Conservation (phyloP, 1,140 invertebrate species). For the Leptinotarsa lineolata region DNA sequence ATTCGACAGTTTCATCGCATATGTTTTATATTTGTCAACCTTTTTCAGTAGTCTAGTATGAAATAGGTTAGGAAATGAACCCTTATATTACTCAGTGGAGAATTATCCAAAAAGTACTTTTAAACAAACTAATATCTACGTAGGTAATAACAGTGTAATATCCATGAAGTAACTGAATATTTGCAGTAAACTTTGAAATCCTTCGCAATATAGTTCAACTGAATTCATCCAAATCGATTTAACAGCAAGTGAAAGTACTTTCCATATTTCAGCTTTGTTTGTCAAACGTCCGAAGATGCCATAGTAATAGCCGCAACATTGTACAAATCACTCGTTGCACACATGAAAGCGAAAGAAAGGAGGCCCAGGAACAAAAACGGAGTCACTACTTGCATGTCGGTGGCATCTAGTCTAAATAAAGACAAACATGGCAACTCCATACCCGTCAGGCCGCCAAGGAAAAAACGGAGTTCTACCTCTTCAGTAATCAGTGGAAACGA, state of each 20-base stretch:
- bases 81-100: too few species aligned
- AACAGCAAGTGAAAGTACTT: too few species aligned
- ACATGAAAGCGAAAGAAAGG: constrained; percentile 68
- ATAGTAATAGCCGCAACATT: constrained; percentile 87
- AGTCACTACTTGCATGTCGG: constrained; percentile 54
- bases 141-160: too few species aligned
- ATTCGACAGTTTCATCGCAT: not conserved
- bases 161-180: too few species aligned
- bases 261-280: constrained; percentile 67
- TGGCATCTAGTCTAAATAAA: constrained; percentile 46
- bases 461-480: constrained; percentile 64
- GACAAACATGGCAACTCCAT: constrained; percentile 54
- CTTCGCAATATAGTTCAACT: too few species aligned
- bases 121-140: too few species aligned
- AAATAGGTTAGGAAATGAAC: too few species aligned
- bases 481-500: constrained; percentile 65
- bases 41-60: too few species aligned
- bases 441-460: constrained; percentile 63
- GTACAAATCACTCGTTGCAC: constrained; percentile 82
- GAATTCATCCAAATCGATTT: too few species aligned
- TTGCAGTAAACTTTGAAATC: too few species aligned
- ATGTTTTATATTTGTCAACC: too few species aligned
- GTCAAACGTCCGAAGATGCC: constrained; percentile 83
- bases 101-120: too few species aligned
- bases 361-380: constrained; percentile 70